phyloP scores from a whole-genome alignment of 2,113 vertebrate genomes.

The Cebidichthys violaceus region DNA sequence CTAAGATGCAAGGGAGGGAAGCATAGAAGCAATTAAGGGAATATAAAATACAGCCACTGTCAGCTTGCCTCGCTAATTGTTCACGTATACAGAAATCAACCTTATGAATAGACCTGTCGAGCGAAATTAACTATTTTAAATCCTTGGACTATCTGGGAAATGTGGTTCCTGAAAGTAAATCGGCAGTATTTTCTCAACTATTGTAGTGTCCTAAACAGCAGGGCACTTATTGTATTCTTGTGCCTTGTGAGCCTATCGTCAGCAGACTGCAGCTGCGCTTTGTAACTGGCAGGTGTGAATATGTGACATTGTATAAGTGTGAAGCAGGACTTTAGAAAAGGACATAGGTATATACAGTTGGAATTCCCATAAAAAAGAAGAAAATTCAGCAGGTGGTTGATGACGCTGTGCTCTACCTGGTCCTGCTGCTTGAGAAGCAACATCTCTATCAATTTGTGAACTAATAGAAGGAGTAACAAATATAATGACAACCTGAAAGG shows the following conservation, averaged over 20 bases:
- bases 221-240: background rate
- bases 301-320: slow-evolving; percentile 40
- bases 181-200: background rate
- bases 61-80: background rate
- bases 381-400: slow-evolving; percentile 39
- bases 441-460: background rate
- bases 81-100: background rate
- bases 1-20: background rate
- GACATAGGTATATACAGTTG: slow-evolving; percentile 30
- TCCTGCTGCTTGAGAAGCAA: background rate
- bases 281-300: slow-evolving; percentile 46
- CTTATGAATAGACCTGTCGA: background rate
- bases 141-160: background rate
- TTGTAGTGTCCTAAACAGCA: background rate
- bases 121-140: background rate
- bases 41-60: background rate
- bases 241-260: slow-evolving; percentile 24
- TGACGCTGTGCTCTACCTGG: slow-evolving; percentile 11
- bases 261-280: slow-evolving; percentile 33
- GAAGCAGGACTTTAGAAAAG: slow-evolving; percentile 50
- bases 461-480: background rate
- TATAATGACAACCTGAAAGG: background rate
- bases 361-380: slow-evolving; percentile 1
- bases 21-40: background rate
- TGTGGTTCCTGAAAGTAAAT: background rate